Evolutionary conservation across 1,140 invertebrate genomes (phyloP).

Genomic region (Drosophila burlai): DNA sequence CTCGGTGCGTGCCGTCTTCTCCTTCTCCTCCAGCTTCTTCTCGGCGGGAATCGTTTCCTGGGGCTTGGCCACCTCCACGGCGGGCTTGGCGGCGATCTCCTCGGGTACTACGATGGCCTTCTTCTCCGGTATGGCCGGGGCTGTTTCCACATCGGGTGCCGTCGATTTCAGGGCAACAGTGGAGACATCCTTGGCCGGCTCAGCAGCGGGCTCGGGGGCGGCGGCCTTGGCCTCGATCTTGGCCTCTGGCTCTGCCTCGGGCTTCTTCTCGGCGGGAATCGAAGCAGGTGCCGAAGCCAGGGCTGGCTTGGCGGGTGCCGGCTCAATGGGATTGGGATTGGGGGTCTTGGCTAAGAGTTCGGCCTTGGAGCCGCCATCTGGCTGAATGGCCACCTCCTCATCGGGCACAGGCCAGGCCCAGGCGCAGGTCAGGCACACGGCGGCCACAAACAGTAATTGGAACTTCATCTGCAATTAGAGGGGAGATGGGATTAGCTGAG

Average conservation of each 20-base stretch:
- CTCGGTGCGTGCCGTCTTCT: conserved; percentile 63
- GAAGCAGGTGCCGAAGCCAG: background rate
- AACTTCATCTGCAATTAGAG: conserved; percentile 58
- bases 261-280: conserved; percentile 5
- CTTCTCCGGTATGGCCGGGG: conserved; percentile 56
- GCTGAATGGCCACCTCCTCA: conserved; percentile 69
- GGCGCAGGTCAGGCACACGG: conserved; percentile 57
- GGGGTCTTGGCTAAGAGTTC: conserved; percentile 48
- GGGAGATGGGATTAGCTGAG: background rate
- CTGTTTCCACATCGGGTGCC: conserved; percentile 57
- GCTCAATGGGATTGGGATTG: conserved; percentile 49
- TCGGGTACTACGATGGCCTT: conserved; percentile 22
- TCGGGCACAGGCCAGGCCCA: conserved; percentile 65
- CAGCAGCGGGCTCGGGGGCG: conserved; percentile 12
- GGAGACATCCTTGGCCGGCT: conserved; percentile 28
- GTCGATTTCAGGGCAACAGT: conserved; percentile 36
- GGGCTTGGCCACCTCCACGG: conserved; percentile 12
- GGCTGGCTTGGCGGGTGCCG: conserved; percentile 33
- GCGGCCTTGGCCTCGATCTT: conserved; percentile 3
- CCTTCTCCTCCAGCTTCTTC: conserved; percentile 61
- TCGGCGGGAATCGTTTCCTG: conserved; percentile 36
- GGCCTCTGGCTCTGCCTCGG: conserved; percentile 6
- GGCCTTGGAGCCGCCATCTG: conserved; percentile 48
- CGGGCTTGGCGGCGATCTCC: conserved; percentile 13
- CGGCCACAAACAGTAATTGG: conserved; percentile 68